Evolutionary conservation across 2,797 vertebrate species (phyloP), one percentile per base, ranked within the genome.

Genomic region (Takifugu rubripes): DNA sequence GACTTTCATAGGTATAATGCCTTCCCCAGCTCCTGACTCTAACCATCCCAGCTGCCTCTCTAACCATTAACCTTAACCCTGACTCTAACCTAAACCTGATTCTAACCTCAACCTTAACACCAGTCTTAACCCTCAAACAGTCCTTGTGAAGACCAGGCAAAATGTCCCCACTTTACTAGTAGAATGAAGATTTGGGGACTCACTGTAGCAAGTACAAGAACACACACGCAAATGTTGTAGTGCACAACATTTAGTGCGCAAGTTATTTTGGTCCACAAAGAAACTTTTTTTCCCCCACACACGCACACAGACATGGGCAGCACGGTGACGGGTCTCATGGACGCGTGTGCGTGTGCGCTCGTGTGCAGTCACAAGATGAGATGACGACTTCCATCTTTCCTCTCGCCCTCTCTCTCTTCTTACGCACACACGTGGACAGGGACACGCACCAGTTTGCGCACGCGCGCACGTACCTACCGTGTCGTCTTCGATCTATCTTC

Each of bases 401-500:
- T 26, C 25, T 26, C 49, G 11, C 17, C 33, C 56, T 26, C 57
- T 60, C 52, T 48, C 52, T 43, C 11, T 24, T 48, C 25, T 10
- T 47, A 27, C 43, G n/a, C 17, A 16, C 46, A 24, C 48, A 42
- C 27, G 24, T 15, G 53, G 14, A 27, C 52, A 15, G 40, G 43
- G 60, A 53, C 44, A 21, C 15, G 17, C 44, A n/a, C 61, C 2
- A 15, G 15, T 36, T 12, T 67, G 61, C 73, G 54, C 75, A 78
- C 49, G 66, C 66, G 54, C 52, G 57, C 59, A 59, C 66, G 54
- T 68, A 64, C 67, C 26, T 60, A 58, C 15, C 52, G 62, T 71
- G 70, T 25, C 44, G 44, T 73, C 75, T 77, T 79, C 56, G 59
- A 77, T 81, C 76, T 69, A 70, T 86, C 73, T 73, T 64, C 75